These are phyloP conservation scores for Crocodylus rhombifer DNA, from an alignment of 2,797 vertebrate species.

Conservation along the genomic window DNA sequence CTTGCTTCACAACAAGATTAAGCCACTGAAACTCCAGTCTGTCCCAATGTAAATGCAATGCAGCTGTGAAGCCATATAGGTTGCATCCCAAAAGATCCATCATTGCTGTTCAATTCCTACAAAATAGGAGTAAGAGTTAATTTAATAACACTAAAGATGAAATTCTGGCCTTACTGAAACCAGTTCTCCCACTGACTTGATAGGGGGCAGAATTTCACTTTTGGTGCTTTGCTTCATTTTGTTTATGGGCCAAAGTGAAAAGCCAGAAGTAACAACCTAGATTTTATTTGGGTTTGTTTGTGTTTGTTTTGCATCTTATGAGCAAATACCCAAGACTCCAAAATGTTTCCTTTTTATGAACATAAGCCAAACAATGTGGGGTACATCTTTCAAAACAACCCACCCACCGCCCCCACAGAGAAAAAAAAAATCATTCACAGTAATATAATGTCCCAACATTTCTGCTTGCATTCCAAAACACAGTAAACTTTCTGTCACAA, in stretches of 20 bases:
- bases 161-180: slow-evolving; percentile 11
- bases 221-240: slow-evolving; percentile 13
- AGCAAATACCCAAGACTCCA: slow-evolving; percentile 59
- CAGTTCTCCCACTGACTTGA: not conserved
- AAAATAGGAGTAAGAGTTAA: slow-evolving; percentile 38
- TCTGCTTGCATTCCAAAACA: slow-evolving; percentile 72
- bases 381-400: slow-evolving; percentile 67
- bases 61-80: slow-evolving; percentile 20
- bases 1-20: slow-evolving; percentile 20
- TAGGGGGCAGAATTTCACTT: not conserved
- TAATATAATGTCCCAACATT: slow-evolving; percentile 73
- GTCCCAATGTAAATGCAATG: slow-evolving; percentile 38
- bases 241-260: not conserved
- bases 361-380: slow-evolving; percentile 66
- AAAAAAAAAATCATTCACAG: slow-evolving; percentile 39
- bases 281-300: slow-evolving; percentile 53
- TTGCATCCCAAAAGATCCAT: not conserved
- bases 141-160: slow-evolving; percentile 21
- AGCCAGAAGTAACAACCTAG: slow-evolving; percentile 4
- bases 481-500: slow-evolving; percentile 69
- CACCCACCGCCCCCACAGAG: slow-evolving; percentile 52
- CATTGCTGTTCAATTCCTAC: not conserved
- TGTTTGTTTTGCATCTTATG: slow-evolving; percentile 63
- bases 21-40: slow-evolving; percentile 58
- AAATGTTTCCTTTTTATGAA: slow-evolving; percentile 76